Base-by-base conservation (phyloP, 35 echinoderm and acorn worm species). In the Lytechinus pictus region DNA sequence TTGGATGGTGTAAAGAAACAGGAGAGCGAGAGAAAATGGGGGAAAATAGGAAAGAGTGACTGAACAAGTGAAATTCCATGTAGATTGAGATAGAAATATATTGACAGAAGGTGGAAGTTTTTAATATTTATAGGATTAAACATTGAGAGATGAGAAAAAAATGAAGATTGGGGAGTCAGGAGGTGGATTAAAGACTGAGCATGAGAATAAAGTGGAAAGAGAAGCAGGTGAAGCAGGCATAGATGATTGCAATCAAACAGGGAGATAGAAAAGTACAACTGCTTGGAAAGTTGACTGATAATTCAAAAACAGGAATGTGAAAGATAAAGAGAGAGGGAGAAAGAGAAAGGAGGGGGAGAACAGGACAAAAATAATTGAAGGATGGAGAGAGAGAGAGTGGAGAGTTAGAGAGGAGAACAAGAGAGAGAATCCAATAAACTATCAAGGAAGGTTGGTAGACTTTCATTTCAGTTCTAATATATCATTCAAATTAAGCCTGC, bases 361-460 rank as follows among this genome's bases (percentile, higher is more conserved):
- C 3, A 89, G 0, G 33, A 16, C 6, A 16, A 89, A 5, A 89
- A 28, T 14, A 5, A 89, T n/a, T 6, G 13, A 28, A 16, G 33
- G 87, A 89, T 6, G 27, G 87, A 27, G 87, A 51, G 27, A 89
- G 4, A 8, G 87, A 89, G 28, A 44, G 28, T 4, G 87, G 52
- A 24, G 87, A 89, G 87, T 16, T 13, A 5, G 27, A 27, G 87
- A 9, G 14, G 87, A 89, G 87, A 90, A 29, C n/a, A n/a, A n/a
- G n/a, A 90, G 88, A n/a, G 19, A 79, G 88, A 90, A 54, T 8
- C 88, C 88, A 90, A 90, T 90, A 90, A 90, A 90, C 33, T 90
- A 54, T 7, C 52, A 79, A 24, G 21, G 19, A 79, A 24, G 8
- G 66, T 44, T 2, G 33, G 33, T 79, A 79, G 66, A 16, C 66